Evolutionary conservation across 35 echinoderm and acorn worm species (phyloP).

Genomic region (Strongylocentrotus purpuratus): DNA sequence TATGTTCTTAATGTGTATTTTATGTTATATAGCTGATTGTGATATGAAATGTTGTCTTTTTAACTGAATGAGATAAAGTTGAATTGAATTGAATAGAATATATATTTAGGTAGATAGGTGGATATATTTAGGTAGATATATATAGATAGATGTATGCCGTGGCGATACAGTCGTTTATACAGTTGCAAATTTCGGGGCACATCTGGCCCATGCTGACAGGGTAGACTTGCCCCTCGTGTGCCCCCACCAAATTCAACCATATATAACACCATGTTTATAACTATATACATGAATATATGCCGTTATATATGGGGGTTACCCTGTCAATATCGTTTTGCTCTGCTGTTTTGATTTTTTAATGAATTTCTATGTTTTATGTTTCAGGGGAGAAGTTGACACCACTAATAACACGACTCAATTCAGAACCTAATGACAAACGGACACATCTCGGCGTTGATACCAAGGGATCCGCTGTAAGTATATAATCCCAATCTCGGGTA

Average conservation of each 20-base stretch:
- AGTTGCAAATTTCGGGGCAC: no score
- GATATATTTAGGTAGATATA: background rate
- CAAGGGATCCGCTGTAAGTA: background rate
- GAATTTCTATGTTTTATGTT: background rate
- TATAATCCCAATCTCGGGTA: background rate
- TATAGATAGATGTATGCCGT: background rate
- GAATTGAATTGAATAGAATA: no score
- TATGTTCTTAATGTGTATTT: no score
- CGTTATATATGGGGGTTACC: background rate
- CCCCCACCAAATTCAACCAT: no score
- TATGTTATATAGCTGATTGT: no score
- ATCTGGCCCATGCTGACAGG: no score
- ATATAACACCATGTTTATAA: background rate
- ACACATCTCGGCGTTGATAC: background rate
- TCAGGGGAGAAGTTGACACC: background rate
- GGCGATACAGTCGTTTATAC: no score
- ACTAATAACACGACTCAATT: background rate
- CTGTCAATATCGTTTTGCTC: background rate
- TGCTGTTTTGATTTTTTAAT: background rate
- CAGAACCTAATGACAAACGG: background rate
- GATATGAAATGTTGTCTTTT: no score
- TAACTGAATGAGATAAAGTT: no score
- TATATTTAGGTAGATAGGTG: background rate
- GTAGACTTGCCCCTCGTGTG: no score
- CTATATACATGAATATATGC: background rate